phyloP scores from a whole-genome alignment of 2,113 vertebrate species.

The Pygoscelis antarcticus region DNA sequence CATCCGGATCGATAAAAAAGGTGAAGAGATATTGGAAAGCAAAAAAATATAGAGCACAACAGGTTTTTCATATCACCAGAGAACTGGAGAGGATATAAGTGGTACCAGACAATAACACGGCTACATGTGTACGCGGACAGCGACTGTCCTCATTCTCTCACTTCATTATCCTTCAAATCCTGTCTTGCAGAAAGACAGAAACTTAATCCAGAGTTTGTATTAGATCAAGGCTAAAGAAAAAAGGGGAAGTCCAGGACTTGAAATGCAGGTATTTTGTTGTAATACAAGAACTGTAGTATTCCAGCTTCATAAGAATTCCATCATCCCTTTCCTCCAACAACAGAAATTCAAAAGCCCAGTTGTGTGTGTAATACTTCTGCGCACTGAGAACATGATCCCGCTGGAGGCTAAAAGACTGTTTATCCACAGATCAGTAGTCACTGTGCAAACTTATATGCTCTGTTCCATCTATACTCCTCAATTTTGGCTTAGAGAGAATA shows the following conservation, averaged over 20 bases:
- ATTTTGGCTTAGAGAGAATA: slow-evolving; percentile 2
- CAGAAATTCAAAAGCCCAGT: slow-evolving; percentile 50
- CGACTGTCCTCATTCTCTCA: background rate
- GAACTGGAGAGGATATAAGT: background rate
- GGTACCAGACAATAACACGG: background rate
- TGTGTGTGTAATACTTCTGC: slow-evolving; percentile 61
- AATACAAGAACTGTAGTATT: background rate
- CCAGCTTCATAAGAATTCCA: background rate
- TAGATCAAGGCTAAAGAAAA: background rate
- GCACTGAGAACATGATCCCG: slow-evolving; percentile 48
- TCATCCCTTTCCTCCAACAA: background rate
- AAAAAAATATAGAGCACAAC: background rate
- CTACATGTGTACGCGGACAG: fast-evolving
- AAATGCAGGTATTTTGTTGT: background rate
- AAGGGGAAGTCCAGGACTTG: background rate
- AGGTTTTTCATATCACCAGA: background rate
- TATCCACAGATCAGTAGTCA: slow-evolving; percentile 55
- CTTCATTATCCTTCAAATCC: background rate
- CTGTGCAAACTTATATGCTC: slow-evolving; percentile 12
- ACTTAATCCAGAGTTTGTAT: background rate
- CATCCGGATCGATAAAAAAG: background rate
- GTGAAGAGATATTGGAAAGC: background rate
- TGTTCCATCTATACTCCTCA: background rate
- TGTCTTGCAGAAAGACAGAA: background rate
- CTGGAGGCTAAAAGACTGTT: slow-evolving; percentile 49